Percentiles rank a stretch among this genome's conserved stretches.
These are phyloP conservation scores for Semnopithecus entellus DNA, from an alignment of 2,113 vertebrate genomes.

Conservation along the genomic window DNA sequence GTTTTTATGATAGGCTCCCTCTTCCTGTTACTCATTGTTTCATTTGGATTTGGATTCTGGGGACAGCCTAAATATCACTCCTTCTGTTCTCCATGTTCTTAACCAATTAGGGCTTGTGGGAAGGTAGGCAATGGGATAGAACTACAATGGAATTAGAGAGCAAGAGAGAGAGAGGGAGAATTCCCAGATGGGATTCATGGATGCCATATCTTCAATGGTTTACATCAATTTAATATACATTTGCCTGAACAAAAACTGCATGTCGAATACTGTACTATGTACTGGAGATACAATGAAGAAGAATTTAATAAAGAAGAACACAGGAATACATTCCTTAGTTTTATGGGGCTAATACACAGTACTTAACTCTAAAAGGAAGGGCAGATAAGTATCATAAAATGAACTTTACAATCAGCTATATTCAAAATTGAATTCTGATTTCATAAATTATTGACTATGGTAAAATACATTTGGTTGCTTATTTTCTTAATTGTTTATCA, in stretches of 20 bases:
- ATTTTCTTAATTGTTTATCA: conserved; percentile 3
- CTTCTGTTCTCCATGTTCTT: background rate
- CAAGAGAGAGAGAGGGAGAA: too few relatives aligned
- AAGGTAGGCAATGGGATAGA: background rate
- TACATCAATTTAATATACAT: background rate
- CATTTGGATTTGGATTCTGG: background rate
- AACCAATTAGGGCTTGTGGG: background rate
- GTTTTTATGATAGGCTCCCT: background rate
- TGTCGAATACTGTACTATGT: background rate
- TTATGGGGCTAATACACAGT: background rate
- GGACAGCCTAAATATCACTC: background rate
- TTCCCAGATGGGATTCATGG: background rate
- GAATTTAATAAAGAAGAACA: background rate
- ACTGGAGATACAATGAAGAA: background rate
- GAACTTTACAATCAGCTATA: background rate
- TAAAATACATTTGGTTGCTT: background rate
- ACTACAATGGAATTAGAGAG: background rate
- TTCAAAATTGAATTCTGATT: background rate
- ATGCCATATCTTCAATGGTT: background rate
- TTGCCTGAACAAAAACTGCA: background rate
- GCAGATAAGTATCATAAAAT: background rate
- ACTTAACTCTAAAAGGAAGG: background rate
- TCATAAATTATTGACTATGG: background rate
- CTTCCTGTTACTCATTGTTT: background rate
- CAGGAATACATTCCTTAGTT: background rate